A percentile compares a stretch with the other conserved stretches of the same genome.
These are phyloP conservation scores for Poeciliopsis infans DNA, from an alignment of 2,797 vertebrate genomes.

Conservation along the genomic window DNA sequence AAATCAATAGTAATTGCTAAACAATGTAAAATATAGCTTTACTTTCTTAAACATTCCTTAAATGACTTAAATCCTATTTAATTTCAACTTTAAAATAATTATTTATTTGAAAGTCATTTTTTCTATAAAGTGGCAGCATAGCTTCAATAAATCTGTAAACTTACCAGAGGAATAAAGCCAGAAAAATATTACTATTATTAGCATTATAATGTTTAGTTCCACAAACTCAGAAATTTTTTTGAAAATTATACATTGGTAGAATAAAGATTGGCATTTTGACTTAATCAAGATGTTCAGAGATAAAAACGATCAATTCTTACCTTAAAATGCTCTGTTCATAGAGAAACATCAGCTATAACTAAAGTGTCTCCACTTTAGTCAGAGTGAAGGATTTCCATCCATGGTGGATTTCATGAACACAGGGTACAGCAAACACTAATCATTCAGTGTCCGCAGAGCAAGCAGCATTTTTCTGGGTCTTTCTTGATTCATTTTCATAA, in stretches of 20 bases:
- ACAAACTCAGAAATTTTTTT: neutral
- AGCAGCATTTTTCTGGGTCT: slow-evolving; percentile 45
- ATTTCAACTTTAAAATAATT: neutral
- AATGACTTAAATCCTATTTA: neutral
- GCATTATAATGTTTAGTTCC: neutral
- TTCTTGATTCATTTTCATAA: slow-evolving; percentile 57
- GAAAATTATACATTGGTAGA: neutral
- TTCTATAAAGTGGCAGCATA: no score
- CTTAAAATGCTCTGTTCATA: slow-evolving; percentile 51
- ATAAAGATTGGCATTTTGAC: neutral
- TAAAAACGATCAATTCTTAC: neutral
- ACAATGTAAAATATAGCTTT: neutral
- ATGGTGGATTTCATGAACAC: slow-evolving; percentile 59
- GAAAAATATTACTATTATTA: neutral
- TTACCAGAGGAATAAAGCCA: neutral
- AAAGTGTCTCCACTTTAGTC: slow-evolving; percentile 65
- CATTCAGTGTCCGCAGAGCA: slow-evolving; percentile 53
- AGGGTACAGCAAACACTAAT: slow-evolving; percentile 51
- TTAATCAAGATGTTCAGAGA: neutral
- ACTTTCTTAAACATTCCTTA: neutral
- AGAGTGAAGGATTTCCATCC: neutral
- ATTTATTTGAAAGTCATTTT: neutral
- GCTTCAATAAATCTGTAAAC: neutral
- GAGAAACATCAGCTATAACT: slow-evolving; percentile 51
- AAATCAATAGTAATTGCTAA: neutral